These are phyloP conservation scores for Drosophila malerkotliana DNA, from an alignment of 1,140 invertebrate genomes.

Conservation along the genomic window DNA sequence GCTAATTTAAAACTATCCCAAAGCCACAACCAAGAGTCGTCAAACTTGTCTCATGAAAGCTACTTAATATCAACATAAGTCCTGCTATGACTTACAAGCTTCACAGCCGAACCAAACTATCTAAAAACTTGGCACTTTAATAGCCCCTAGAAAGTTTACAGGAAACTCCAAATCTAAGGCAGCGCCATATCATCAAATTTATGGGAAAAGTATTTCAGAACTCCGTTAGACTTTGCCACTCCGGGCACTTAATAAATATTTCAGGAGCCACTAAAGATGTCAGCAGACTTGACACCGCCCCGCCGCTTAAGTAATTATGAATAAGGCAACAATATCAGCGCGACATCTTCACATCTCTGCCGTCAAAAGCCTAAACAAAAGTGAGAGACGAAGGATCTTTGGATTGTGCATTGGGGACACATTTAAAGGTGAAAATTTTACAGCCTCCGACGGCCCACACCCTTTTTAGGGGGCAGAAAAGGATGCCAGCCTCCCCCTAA, in stretches of 20 bases:
- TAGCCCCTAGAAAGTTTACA: conserved; percentile 28
- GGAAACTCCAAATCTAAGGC: conserved; percentile 4
- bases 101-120: conserved; percentile 22
- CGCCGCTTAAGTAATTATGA: conserved; percentile 71
- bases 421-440: conserved; percentile 79
- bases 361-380: conserved; percentile 33
- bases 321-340: conserved; percentile 14
- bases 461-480: conserved; percentile 2
- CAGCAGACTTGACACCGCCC: conserved; percentile 53
- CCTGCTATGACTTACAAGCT: conserved; percentile 10
- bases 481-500: conserved; percentile 1
- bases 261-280: conserved; percentile 57
- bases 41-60: background rate
- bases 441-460: conserved; percentile 7
- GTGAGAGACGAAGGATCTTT: conserved; percentile 59
- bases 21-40: background rate
- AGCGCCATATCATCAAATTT: conserved; percentile 13
- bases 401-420: conserved; percentile 75
- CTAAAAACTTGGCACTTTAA: conserved; percentile 32
- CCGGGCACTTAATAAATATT: conserved; percentile 62
- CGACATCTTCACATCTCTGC: conserved; percentile 20
- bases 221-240: conserved; percentile 1
- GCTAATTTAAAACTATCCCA: conserved; percentile 16
- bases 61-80: background rate
- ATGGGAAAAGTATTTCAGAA: conserved; percentile 36